Conservation (phyloP, 2,888 invertebrate genomes). For the Celastrina argiolus region DNA sequence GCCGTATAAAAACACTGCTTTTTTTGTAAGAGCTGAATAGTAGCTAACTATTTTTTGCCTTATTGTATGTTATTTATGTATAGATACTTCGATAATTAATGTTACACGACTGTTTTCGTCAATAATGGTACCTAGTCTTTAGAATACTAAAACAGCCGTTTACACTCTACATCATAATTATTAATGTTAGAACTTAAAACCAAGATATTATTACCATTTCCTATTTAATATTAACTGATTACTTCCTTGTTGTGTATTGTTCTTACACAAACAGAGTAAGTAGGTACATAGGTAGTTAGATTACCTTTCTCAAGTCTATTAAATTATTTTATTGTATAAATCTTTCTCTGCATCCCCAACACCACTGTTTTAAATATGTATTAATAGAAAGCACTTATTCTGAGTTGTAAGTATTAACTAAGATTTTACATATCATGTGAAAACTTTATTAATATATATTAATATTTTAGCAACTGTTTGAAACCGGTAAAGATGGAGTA, state of each 20-base stretch:
- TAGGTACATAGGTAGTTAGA: neutral
- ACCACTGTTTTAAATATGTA: too few relatives aligned
- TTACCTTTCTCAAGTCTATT: neutral
- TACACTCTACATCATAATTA: neutral
- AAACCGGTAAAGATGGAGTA: slow-evolving; percentile 64
- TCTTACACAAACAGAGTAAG: neutral
- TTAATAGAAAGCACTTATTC: too few relatives aligned
- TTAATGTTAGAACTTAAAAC: neutral
- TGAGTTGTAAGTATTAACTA: neutral
- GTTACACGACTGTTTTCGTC: neutral
- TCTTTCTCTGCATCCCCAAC: too few relatives aligned
- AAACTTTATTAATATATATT: slow-evolving; percentile 2
- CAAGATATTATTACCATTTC: too few relatives aligned
- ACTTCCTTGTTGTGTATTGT: neutral
- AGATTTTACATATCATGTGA: neutral
- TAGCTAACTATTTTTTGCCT: slow-evolving; percentile 32
- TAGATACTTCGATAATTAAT: neutral
- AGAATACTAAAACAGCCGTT: neutral
- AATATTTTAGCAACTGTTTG: slow-evolving; percentile 65
- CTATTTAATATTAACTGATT: too few relatives aligned
- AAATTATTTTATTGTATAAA: too few relatives aligned
- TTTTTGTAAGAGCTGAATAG: slow-evolving; percentile 34
- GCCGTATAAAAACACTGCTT: slow-evolving; percentile 55
- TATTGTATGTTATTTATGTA: slow-evolving; percentile 13
- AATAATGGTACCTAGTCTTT: neutral